Base-by-base conservation (phyloP, 2,797 vertebrate species). In the Sebastes hopkinsi region DNA sequence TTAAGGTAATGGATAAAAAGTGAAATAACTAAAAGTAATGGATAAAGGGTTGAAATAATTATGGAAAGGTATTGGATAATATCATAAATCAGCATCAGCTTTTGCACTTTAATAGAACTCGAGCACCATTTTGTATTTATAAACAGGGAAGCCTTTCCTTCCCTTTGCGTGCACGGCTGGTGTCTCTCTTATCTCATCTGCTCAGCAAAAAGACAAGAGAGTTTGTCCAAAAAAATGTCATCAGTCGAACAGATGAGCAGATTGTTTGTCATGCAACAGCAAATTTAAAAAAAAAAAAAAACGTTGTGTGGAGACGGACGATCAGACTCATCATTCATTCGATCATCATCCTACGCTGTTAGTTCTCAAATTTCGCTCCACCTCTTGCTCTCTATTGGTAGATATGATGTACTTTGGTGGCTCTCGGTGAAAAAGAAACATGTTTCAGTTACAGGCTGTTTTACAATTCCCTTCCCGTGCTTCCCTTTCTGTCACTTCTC, bases 401-500 rank as follows among this genome's bases (percentile, higher is more conserved):
- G 18, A 46, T 7, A 46, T 46, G 7, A 75, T 88, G 86, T 85
- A 89, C 83, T 80, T 74, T 72, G 9, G 68, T 81, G 79, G 60
- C 70, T 82, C 58, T 84, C 34, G 9, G 76, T 88, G 71, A 92
- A 92, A 69, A 85, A 67, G 25, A 50, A 30, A 27, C 34, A 65
- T 71, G 85, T 95, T 95, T 95, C 95, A 91, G 94, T 96, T 96
- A 93, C 88, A 89, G 86, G 81, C 83, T 87, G 94, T 95, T 95
- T 94, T 94, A 93, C 93, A 96, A 97, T 97, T 97, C 97, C 97
- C 95, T 95, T 88, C 95, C 90, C 89, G 89, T 94, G 97, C 97
- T 99, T 98, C 97, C 97, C 96, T 97, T 98, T 98, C 96, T 97
- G 97, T 97, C 96, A 98, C 98, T 98, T 98, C 98, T 98, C 98